Conservation (phyloP, 2,888 invertebrate species). For the Lasioglossum malachurum region DNA sequence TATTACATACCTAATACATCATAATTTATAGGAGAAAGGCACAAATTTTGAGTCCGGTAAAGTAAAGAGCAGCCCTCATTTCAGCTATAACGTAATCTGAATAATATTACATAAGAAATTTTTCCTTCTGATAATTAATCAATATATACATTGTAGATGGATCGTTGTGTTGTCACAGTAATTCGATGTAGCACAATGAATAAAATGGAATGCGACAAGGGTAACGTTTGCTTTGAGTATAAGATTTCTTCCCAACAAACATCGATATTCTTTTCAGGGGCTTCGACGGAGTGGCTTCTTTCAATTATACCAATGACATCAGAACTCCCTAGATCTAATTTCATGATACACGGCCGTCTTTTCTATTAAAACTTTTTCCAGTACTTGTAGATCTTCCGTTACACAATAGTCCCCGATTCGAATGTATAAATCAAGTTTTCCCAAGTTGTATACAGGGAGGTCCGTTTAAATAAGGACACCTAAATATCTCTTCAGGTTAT, state of each 20-base stretch:
- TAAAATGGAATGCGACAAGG: slow-evolving; percentile 38
- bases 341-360: slow-evolving; percentile 25
- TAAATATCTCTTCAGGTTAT: no score
- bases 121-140: background rate
- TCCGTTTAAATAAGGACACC: no score
- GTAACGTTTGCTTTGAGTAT: slow-evolving; percentile 11
- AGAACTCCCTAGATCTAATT: slow-evolving; percentile 54
- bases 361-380: slow-evolving; percentile 30
- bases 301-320: slow-evolving; percentile 54
- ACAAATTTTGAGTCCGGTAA: no score
- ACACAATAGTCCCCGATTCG: background rate
- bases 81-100: no score
- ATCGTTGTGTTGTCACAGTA: background rate
- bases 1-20: no score
- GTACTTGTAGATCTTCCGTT: background rate
- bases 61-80: no score
- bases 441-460: background rate
- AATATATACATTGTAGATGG: background rate
- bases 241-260: slow-evolving; percentile 21
- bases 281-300: slow-evolving; percentile 60
- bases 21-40: no score
- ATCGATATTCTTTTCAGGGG: slow-evolving; percentile 48
- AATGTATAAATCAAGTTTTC: background rate
- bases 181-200: background rate
- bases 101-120: no score